phyloP scores from a whole-genome alignment of 1,140 invertebrate genomes.

The Helicoverpa armigera region DNA sequence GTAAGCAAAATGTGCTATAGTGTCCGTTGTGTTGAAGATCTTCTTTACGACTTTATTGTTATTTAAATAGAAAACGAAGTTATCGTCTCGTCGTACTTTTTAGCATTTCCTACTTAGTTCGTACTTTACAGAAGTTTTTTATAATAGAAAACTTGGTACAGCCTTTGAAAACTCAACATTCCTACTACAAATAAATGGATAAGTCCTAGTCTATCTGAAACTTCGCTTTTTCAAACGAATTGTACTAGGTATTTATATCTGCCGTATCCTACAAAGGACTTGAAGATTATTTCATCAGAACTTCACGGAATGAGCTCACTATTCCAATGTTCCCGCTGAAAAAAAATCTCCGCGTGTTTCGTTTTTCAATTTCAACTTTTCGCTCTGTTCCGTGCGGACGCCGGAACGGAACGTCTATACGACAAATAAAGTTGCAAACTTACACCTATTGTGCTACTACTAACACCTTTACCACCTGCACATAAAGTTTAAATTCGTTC shows the following conservation, averaged over 20 bases:
- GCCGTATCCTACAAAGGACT: not conserved
- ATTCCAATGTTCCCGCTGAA: not conserved
- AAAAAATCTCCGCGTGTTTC: conserved; percentile 32
- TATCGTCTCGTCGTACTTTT: not conserved
- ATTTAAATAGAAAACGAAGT: not conserved
- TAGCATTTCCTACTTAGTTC: not conserved
- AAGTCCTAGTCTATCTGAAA: conserved; percentile 5
- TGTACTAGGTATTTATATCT: not conserved
- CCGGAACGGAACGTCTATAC: conserved; percentile 22
- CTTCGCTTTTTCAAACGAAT: conserved; percentile 15
- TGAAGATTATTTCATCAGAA: conserved; percentile 24
- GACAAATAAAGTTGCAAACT: conserved; percentile 47
- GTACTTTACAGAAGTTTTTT: conserved; percentile 1
- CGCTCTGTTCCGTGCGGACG: conserved; percentile 27
- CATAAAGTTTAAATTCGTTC: conserved; percentile 40
- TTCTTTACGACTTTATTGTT: not conserved
- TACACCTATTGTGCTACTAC: conserved; percentile 6
- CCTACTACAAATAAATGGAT: not conserved
- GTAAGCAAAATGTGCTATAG: too few species aligned
- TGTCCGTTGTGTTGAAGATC: not conserved
- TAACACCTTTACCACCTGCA: conserved; percentile 13
- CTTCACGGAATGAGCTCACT: not conserved
- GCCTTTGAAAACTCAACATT: not conserved
- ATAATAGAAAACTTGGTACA: not conserved
- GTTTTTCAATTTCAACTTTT: conserved; percentile 47